Percentiles rank a stretch among this genome's conserved stretches.
These are phyloP conservation scores for Colius striatus DNA, from an alignment of 2,113 vertebrate species.

Conservation along the genomic window DNA sequence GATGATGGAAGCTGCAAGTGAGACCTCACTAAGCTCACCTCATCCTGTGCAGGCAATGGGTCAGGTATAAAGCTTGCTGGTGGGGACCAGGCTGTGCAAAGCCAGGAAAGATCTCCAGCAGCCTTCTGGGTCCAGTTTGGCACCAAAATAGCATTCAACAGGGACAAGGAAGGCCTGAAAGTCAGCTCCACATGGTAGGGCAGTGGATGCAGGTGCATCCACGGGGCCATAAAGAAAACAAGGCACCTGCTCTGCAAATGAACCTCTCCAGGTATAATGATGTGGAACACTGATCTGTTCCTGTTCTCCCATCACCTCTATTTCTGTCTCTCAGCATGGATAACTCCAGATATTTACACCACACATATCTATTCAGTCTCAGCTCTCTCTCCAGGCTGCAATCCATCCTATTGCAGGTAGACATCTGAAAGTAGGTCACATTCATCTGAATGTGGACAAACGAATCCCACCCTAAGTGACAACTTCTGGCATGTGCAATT, in stretches of 20 bases:
- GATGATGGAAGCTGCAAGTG: not conserved
- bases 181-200: not conserved
- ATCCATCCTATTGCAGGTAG: not conserved
- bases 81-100: not conserved
- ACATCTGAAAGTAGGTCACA: slow-evolving; percentile 4
- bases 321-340: not conserved
- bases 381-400: not conserved
- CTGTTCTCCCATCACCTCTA: not conserved
- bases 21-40: not conserved
- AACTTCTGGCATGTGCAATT: slow-evolving; percentile 1
- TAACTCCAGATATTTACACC: not conserved
- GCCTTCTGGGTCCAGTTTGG: not conserved
- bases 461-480: not conserved
- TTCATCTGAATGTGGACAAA: not conserved
- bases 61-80: not conserved
- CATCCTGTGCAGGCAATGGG: rapidly evolving
- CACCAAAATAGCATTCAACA: not conserved
- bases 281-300: not conserved
- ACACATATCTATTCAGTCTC: not conserved
- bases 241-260: not conserved
- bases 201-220: not conserved
- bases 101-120: not conserved
- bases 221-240: rapidly evolving
- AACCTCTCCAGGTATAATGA: not conserved
- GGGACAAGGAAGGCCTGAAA: not conserved